Base-by-base conservation (phyloP, 2,113 vertebrate species). In the Eulacestoma nigropectus region DNA sequence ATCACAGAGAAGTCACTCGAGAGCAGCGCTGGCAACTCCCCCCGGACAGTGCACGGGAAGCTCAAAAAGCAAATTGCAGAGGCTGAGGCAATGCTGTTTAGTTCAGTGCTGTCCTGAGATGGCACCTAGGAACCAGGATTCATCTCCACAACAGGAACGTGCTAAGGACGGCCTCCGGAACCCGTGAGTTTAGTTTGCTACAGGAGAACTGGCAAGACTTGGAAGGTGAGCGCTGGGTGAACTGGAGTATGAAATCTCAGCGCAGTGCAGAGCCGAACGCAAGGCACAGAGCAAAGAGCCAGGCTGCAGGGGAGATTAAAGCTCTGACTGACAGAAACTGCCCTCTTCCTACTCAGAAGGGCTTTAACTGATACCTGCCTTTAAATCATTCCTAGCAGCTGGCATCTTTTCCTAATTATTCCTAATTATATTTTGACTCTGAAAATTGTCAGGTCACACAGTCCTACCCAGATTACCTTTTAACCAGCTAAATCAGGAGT, bases 371-470 rank as follows among this genome's bases (percentile, higher is more conserved):
- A 50, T 62, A 72, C 30, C 65, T 87, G 41, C 25, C 18, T 65
- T 91, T 67, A 81, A 81, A 49, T 32, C 42, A 6, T 26, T 65
- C 41, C 42, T 59, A 35, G 39, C 83, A 90, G 67, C 56, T 87
- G 77, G 52, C 26, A 29, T 25, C 64, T 76, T 92, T 68, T 65
- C 77, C 65, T 87, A 79, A 91, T 91, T 80, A 65, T 65, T n/a
- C 46, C 55, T 78, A 77, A 94, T 91, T 87, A 77, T 84, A 70
- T 65, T 87, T 84, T 67, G 56, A 72, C 47, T 47, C 33, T 55
- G 53, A 87, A 85, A 90, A 72, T 68, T 59, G 18, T 62, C 27
- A n/a, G 78, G 52, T 67, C 35, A 46, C 29, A 22, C 17, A 29
- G 60, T 70, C 76, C 55, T 67, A 17, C 56, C 46, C 37, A 53